Conservation (phyloP, 2,113 vertebrate species). For the Orthonyx spaldingii region DNA sequence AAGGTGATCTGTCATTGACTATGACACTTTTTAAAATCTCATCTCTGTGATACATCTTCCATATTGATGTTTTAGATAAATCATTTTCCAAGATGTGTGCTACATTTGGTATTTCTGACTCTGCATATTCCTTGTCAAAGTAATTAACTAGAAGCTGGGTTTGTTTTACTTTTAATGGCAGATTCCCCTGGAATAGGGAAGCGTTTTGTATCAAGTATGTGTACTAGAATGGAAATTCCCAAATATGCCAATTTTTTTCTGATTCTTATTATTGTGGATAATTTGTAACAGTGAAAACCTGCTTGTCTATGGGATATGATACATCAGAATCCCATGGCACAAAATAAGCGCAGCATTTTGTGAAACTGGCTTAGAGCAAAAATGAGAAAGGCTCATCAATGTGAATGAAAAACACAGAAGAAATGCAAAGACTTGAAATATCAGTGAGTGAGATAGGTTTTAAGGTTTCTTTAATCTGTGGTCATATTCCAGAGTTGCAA, state of each 20-base stretch:
- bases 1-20: neutral
- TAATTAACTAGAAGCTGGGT: neutral
- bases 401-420: neutral
- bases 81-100: neutral
- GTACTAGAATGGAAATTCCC: neutral
- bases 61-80: neutral
- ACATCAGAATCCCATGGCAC: neutral
- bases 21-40: neutral
- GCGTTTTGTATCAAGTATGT: rapidly evolving
- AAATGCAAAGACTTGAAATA: neutral
- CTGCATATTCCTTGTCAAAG: neutral
- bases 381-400: neutral
- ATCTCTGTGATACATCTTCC: neutral
- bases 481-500: neutral
- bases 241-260: neutral
- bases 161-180: neutral
- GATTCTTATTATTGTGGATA: neutral
- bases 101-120: neutral
- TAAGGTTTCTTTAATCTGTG: neutral
- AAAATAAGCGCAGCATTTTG: neutral
- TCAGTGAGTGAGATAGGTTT: neutral
- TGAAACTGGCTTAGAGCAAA: neutral
- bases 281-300: neutral
- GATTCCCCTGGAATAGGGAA: neutral
- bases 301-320: neutral